Percentiles rank a stretch among this genome's conserved stretches.
phyloP scores from a whole-genome alignment of 2,797 vertebrate genomes.

The Callimico goeldii region DNA sequence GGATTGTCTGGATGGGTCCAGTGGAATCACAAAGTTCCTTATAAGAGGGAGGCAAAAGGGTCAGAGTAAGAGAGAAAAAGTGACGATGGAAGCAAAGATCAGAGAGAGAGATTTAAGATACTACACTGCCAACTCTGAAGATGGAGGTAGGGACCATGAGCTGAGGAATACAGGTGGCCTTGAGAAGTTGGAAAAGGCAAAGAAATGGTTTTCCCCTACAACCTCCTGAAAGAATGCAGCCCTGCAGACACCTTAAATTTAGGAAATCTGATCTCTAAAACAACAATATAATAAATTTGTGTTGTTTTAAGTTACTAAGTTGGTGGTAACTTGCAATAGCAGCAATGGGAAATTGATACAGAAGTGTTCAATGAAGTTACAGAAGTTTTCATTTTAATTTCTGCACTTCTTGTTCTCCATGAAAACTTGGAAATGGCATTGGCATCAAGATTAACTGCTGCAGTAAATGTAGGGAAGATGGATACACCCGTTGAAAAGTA shows the following conservation, averaged over 20 bases:
- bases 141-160: neutral
- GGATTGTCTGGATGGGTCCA: neutral
- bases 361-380: constrained; percentile 91
- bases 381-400: constrained; percentile 94
- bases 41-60: neutral
- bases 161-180: neutral
- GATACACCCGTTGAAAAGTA: constrained; percentile 94
- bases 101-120: neutral
- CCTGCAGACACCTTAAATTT: neutral
- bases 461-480: constrained; percentile 94
- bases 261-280: neutral
- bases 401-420: constrained; percentile 92
- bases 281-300: neutral
- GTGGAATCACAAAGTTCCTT: neutral
- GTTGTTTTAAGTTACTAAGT: neutral
- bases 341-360: constrained; percentile 85
- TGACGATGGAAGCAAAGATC: neutral
- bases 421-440: constrained; percentile 95
- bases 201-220: neutral
- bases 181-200: neutral
- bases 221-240: neutral
- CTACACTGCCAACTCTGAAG: neutral
- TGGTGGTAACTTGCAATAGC: neutral
- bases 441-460: constrained; percentile 91
- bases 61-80: neutral